phyloP scores from a whole-genome alignment of 2,113 vertebrate species.

The Carettochelys insculpta region DNA sequence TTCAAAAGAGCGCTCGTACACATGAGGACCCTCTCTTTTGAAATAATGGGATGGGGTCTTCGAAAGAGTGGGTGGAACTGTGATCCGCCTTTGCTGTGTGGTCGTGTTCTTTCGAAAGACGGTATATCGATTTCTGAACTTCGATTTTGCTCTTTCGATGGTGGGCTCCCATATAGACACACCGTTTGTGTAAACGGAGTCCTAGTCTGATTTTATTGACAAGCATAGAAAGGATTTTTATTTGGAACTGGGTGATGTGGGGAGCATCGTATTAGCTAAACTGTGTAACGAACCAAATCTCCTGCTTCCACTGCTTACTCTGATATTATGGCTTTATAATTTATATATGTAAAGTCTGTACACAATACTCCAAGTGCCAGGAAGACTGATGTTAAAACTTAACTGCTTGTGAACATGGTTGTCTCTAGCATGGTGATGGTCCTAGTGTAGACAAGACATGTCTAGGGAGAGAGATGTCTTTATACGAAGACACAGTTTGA shows the following conservation, averaged over 20 bases:
- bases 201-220: not conserved
- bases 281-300: not conserved
- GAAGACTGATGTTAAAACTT: not conserved
- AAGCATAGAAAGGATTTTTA: not conserved
- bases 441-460: not conserved
- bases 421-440: not conserved
- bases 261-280: not conserved
- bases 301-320: not conserved
- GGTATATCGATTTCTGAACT: no score
- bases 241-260: not conserved
- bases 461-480: not conserved
- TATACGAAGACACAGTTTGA: no score
- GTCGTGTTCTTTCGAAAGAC: no score
- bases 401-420: not conserved
- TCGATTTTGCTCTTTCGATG: no score
- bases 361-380: not conserved
- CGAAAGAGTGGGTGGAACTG: no score
- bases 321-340: not conserved
- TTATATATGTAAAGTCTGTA: no score
- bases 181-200: no score
- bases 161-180: no score
- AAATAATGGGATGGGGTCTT: no score
- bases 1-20: no score
- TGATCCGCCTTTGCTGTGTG: no score
- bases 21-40: no score